phyloP scores from a whole-genome alignment of 2,113 vertebrate genomes.

The Siniperca knerii region DNA sequence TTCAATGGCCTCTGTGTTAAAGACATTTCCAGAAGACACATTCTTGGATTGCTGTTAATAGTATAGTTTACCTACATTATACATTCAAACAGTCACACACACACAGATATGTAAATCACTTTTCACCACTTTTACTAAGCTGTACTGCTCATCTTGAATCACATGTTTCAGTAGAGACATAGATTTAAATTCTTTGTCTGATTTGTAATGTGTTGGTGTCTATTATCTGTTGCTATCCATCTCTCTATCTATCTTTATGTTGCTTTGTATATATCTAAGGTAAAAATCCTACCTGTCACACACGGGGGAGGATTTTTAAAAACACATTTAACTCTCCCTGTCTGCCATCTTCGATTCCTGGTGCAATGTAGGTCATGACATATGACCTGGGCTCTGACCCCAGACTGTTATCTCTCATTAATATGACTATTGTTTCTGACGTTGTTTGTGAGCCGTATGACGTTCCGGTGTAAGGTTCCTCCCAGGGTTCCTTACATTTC shows the following conservation, averaged over 20 bases:
- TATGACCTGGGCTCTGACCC: slow-evolving; percentile 58
- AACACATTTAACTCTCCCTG: neutral
- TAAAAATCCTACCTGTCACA: slow-evolving; percentile 2
- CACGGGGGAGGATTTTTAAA: neutral
- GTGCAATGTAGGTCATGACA: slow-evolving; percentile 51
- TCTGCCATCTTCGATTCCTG: slow-evolving; percentile 12
- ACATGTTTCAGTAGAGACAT: neutral
- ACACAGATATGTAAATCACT: neutral
- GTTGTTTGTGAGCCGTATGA: slow-evolving; percentile 61
- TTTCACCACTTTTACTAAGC: neutral
- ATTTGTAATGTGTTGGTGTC: neutral
- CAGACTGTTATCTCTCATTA: slow-evolving; percentile 75
- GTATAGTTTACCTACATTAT: neutral
- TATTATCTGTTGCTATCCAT: neutral
- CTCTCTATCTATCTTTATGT: neutral
- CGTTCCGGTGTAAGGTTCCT: slow-evolving; percentile 61
- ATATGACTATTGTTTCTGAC: slow-evolving; percentile 76
- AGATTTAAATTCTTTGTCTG: neutral
- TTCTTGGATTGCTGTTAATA: neutral
- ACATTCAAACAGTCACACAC: neutral
- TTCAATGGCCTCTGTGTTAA: slow-evolving; percentile 15
- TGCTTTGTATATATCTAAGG: neutral
- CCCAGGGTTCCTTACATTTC: slow-evolving; percentile 72
- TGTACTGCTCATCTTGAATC: neutral
- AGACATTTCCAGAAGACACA: neutral